Evolutionary conservation across 2,113 vertebrate species (phyloP).

Genomic region (Dermatemys mawii): DNA sequence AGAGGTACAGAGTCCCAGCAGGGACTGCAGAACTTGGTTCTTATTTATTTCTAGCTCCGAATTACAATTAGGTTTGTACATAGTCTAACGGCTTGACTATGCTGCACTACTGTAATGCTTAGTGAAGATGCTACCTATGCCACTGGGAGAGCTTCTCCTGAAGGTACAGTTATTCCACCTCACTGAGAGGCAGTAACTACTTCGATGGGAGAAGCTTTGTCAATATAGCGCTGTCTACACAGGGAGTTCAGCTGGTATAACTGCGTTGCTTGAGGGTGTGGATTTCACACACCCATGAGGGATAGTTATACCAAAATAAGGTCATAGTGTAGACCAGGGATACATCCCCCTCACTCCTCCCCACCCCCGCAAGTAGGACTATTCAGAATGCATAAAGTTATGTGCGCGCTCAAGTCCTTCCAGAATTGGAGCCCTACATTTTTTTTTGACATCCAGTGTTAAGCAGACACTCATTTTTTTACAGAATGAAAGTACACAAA

Average conservation of each 20-base stretch:
- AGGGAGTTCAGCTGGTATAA: neutral
- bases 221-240: neutral
- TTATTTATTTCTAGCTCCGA: neutral
- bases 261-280: neutral
- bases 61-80: rapidly evolving
- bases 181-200: neutral
- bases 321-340: neutral
- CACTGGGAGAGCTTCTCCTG: neutral
- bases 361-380: rapidly evolving
- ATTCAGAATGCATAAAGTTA: rapidly evolving
- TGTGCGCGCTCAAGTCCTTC: neutral
- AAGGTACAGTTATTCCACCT: neutral
- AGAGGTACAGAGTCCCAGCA: neutral
- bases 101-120: neutral
- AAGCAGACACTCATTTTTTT: neutral
- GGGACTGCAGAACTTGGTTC: neutral
- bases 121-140: neutral
- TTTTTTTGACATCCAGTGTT: neutral
- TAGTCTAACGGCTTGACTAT: rapidly evolving
- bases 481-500: neutral
- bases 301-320: neutral
- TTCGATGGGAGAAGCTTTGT: neutral
- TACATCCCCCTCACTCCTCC: rapidly evolving
- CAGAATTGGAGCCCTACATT: neutral
- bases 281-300: neutral